Conservation (phyloP, 2,113 vertebrate genomes). For the Stigmatopora argus region DNA sequence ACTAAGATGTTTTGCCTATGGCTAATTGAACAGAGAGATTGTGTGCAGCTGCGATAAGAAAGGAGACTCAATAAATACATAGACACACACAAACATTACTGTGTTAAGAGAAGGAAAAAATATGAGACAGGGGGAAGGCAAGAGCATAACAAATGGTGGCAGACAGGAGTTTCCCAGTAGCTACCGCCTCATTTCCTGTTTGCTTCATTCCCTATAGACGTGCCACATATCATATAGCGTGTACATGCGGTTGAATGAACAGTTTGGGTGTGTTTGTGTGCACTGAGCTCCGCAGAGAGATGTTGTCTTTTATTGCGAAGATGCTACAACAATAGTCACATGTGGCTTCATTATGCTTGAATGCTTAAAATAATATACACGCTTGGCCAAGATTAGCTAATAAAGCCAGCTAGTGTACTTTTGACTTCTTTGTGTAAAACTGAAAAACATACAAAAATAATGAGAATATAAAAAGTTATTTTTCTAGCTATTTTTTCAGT, state of each 20-base stretch:
- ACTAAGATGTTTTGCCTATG: slow-evolving; percentile 43
- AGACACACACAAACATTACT: slow-evolving; percentile 38
- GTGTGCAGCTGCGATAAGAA: slow-evolving; percentile 67
- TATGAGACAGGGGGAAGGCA: slow-evolving; percentile 51
- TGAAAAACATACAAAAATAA: too few relatives aligned
- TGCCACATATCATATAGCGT: slow-evolving; percentile 3
- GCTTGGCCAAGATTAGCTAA: too few relatives aligned
- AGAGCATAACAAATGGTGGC: slow-evolving; percentile 62
- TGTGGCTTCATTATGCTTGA: background rate
- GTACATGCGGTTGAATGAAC: slow-evolving; percentile 1
- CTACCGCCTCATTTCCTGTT: slow-evolving; percentile 30
- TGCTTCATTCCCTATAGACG: background rate
- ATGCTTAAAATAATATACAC: background rate
- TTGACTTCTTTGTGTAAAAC: too few relatives aligned
- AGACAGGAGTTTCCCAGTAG: slow-evolving; percentile 62
- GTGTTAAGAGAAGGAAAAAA: slow-evolving; percentile 50
- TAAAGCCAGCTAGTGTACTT: too few relatives aligned
- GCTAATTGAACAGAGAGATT: slow-evolving; percentile 67
- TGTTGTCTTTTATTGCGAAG: background rate
- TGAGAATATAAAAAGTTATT: too few relatives aligned
- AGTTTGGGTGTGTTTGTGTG: slow-evolving; percentile 1
- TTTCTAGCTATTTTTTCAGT: too few relatives aligned
- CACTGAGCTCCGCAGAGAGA: background rate
- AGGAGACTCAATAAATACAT: slow-evolving; percentile 14
- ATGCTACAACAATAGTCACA: background rate